A percentile compares a stretch with the other conserved stretches of the same genome.
phyloP scores from a whole-genome alignment of 1,140 invertebrate genomes.

The Metopolophium dirhodum region DNA sequence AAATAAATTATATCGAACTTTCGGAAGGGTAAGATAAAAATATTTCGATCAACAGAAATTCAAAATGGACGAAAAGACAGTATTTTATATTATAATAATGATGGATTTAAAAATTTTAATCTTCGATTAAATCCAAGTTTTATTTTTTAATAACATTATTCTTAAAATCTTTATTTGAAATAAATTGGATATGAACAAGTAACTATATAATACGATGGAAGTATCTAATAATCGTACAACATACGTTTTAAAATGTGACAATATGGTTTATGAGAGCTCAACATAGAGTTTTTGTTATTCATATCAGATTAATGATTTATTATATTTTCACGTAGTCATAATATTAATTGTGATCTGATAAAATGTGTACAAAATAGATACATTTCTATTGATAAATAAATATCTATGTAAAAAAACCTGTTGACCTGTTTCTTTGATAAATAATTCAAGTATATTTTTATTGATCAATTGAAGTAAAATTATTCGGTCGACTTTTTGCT shows the following conservation, averaged over 20 bases:
- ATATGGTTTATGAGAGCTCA: too few species aligned
- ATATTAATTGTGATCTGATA: background rate
- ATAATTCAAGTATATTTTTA: background rate
- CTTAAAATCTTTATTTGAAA: background rate
- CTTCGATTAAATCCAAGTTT: background rate
- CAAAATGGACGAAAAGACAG: background rate
- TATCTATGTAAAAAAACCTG: background rate
- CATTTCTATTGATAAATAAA: background rate
- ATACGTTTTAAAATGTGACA: too few species aligned
- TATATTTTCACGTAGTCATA: background rate
- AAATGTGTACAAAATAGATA: background rate
- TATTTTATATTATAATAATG: slow-evolving; percentile 3
- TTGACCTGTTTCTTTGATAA: background rate
- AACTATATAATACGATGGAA: background rate
- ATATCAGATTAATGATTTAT: background rate
- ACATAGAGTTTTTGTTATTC: background rate
- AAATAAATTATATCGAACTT: background rate
- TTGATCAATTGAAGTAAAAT: background rate
- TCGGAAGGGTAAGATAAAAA: background rate
- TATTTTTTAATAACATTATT: background rate
- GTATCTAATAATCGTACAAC: background rate
- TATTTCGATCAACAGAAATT: slow-evolving; percentile 4
- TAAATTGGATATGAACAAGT: background rate
- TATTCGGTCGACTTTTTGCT: background rate
- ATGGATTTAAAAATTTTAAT: background rate